Conservation (phyloP, 1,140 invertebrate species). For the Amyelois transitella region DNA sequence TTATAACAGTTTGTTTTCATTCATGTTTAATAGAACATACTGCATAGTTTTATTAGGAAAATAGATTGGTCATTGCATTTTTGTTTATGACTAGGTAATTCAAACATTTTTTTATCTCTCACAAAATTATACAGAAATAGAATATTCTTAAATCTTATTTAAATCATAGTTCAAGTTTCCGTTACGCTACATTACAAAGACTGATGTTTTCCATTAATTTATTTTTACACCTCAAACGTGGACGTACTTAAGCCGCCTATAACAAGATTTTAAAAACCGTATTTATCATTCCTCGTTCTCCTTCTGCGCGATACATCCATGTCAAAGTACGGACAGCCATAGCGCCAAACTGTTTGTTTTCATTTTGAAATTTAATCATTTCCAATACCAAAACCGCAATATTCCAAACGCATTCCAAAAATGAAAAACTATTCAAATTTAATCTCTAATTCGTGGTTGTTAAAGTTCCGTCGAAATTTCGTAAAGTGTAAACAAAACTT, state of each 20-base stretch:
- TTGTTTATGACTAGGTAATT: no score
- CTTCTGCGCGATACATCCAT: constrained; percentile 10
- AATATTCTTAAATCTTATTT: neutral
- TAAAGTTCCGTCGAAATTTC: neutral
- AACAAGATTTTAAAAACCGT: neutral
- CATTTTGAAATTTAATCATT: constrained; percentile 45
- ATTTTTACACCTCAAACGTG: neutral
- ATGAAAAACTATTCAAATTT: neutral
- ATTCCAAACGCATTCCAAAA: neutral
- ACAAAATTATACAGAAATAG: no score
- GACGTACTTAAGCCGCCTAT: neutral
- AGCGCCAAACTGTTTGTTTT: constrained; percentile 18
- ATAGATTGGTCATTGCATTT: no score
- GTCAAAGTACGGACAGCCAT: constrained; percentile 13
- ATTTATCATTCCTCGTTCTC: constrained; percentile 3
- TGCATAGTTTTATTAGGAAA: no score
- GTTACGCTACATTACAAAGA: neutral
- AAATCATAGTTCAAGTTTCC: neutral
- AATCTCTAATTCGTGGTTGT: neutral
- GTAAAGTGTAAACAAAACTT: neutral
- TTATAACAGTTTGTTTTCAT: neutral
- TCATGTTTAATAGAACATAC: no score
- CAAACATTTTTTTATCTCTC: no score
- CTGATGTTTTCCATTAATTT: neutral
- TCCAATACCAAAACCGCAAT: constrained; percentile 21